phyloP scores from a whole-genome alignment of 2,113 vertebrate species.

The Galemys pyrenaicus region DNA sequence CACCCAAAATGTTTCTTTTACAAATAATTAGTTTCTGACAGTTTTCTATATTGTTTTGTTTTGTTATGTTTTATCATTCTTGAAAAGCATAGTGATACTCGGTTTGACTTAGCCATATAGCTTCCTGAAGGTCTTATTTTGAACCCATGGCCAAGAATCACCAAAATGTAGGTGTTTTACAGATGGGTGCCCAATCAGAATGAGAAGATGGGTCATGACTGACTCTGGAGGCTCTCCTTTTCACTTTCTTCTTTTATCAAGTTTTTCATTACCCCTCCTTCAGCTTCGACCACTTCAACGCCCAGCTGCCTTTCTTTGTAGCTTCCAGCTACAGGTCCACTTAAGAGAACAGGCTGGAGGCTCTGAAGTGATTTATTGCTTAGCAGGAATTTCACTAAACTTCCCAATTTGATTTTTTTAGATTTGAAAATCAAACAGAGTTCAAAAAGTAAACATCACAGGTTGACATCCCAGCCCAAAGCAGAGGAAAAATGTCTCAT shows the following conservation, averaged over 20 bases:
- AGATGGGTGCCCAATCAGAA: not conserved
- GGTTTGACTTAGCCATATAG: not conserved
- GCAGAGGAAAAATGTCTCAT: constrained; percentile 69
- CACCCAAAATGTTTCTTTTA: not conserved
- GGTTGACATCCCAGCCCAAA: constrained; percentile 65
- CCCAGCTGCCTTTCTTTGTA: not conserved
- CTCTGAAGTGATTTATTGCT: constrained; percentile 56
- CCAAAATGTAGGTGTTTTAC: not conserved
- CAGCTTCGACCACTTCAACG: not conserved
- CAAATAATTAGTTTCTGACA: not conserved
- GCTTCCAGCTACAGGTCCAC: not conserved
- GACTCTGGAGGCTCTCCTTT: too few species aligned
- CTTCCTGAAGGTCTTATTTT: not conserved
- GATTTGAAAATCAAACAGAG: constrained; percentile 72
- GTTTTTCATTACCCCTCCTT: fast-evolving
- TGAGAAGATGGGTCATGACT: too few species aligned
- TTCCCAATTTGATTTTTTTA: constrained; percentile 69
- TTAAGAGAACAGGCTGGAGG: constrained; percentile 20
- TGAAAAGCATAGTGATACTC: not conserved
- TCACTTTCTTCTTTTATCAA: not conserved
- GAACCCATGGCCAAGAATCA: fast-evolving
- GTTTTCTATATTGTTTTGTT: not conserved
- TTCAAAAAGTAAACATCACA: constrained; percentile 77
- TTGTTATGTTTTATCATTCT: constrained; percentile 14
- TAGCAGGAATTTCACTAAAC: constrained; percentile 58